Base-by-base conservation (phyloP, 2,113 vertebrate species). In the Fulica atra region DNA sequence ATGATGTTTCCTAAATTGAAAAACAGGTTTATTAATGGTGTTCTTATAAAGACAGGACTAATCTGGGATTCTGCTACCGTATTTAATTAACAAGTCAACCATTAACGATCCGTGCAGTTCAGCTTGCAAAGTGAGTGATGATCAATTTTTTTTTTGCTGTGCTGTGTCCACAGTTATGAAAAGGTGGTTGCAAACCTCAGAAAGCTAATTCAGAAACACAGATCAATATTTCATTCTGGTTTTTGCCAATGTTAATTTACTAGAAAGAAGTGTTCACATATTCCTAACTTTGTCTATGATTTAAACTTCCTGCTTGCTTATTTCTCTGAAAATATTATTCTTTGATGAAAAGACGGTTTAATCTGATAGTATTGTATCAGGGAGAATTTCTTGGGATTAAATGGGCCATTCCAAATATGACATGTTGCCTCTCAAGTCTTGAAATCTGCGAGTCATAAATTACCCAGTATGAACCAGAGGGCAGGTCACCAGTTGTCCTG, bases 51-150 rank as follows among this genome's bases (percentile, higher is more conserved):
- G 83, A 88, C 33, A 46, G 68, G n/a, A 82, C 89, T 96, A 92
- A 96, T 97, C 93, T 95, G 31, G 61, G 78, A 97, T 98, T 97
- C 95, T 88, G 56, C 74, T 92, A 86, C 92, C 4, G 3, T 95
- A 93, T 97, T 96, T 97, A 98, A 97, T 98, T 97, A 97, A 97
- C 80, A 77, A 97, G 81, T 93, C 93, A 93, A 48, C 70, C 29
- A 17, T 78, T 95, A 92, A 95, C 56, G 92, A 97, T 95, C 92
- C 93, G 54, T 88, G 92, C 81, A 78, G 57, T 78, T 94, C 63
- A 38, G 83, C 89, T 92, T 86, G 85, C 46, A 64, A 83, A 93
- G 80, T 92, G 96, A 96, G 66, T 8, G 70, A 69, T 93, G 73
- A 97, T 97, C 96, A 89, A 31, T 94, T 46, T 44, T 91, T 96